A percentile compares a stretch with the other conserved stretches of the same genome.
Evolutionary conservation across 2,113 vertebrate species (phyloP).

Genomic region (Oreocharis arfaki): DNA sequence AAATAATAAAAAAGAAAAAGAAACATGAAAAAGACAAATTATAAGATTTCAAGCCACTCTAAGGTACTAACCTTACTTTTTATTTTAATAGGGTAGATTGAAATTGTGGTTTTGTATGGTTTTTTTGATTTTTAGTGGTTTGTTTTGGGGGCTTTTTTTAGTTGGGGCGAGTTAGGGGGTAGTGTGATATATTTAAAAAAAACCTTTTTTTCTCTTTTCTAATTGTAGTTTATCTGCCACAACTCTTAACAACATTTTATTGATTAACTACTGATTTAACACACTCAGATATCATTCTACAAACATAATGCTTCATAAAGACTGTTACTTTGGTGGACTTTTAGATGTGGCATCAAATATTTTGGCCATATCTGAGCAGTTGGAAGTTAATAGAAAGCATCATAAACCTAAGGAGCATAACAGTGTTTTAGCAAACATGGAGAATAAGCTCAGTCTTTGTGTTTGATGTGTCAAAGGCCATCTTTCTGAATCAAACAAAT

Average conservation of each 20-base stretch:
- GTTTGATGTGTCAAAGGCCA: background rate
- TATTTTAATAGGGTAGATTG: background rate
- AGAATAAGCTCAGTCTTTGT: background rate
- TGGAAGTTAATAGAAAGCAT: background rate
- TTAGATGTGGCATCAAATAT: background rate
- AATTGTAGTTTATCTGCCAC: background rate
- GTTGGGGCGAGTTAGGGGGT: fast-evolving
- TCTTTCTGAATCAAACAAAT: background rate
- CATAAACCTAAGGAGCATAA: background rate
- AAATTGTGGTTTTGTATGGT: background rate
- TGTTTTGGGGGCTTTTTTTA: background rate
- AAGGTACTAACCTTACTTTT: background rate
- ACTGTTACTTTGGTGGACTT: background rate
- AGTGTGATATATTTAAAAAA: background rate
- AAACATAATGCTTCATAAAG: background rate
- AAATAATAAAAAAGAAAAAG: background rate
- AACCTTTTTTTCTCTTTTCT: background rate
- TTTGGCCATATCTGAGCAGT: background rate
- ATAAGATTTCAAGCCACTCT: background rate
- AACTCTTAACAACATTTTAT: background rate
- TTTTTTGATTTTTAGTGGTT: background rate
- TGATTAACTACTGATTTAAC: background rate
- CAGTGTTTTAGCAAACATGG: background rate
- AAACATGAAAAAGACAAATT: background rate
- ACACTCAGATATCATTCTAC: background rate